These are phyloP conservation scores for Phorcus lineatus DNA, from an alignment of 2,888 invertebrate species.

Conservation along the genomic window DNA sequence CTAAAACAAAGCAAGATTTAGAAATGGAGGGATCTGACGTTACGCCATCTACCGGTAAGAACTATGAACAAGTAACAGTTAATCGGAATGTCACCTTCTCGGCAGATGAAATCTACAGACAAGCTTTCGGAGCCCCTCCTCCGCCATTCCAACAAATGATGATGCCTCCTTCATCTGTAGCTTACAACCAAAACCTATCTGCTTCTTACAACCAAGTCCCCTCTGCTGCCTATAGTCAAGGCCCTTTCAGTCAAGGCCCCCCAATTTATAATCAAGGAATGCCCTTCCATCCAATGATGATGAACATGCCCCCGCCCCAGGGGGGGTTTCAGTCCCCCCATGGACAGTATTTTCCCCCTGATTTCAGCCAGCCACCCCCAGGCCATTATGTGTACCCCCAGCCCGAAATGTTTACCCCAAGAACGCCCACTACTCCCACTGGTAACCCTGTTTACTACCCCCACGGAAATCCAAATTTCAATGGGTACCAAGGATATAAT, in stretches of 20 bases:
- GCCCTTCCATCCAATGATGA: constrained; percentile 1
- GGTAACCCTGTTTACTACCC: constrained; percentile 7
- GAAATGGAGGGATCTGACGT: constrained; percentile 24
- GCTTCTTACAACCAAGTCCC: too few relatives aligned
- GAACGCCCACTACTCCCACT: background rate
- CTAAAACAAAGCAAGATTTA: constrained; percentile 36
- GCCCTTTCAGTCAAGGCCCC: background rate
- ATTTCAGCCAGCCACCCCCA: background rate
- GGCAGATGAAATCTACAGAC: constrained; percentile 66
- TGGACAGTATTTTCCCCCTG: background rate
- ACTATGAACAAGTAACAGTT: constrained; percentile 60
- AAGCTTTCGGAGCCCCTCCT: constrained; percentile 52
- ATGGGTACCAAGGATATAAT: background rate
- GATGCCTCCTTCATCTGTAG: background rate
- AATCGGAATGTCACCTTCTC: constrained; percentile 63
- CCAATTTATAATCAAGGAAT: background rate
- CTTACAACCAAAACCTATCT: too few relatives aligned
- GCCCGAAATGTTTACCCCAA: constrained; percentile 1
- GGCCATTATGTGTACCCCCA: background rate
- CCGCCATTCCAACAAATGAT: background rate
- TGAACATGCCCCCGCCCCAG: background rate
- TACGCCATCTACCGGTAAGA: constrained; percentile 33
- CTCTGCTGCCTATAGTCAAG: background rate
- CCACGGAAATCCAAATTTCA: constrained; percentile 1
- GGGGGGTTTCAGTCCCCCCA: background rate